These are phyloP conservation scores for Drosophila aldrichi DNA, from an alignment of 2,888 invertebrate genomes.

Conservation along the genomic window DNA sequence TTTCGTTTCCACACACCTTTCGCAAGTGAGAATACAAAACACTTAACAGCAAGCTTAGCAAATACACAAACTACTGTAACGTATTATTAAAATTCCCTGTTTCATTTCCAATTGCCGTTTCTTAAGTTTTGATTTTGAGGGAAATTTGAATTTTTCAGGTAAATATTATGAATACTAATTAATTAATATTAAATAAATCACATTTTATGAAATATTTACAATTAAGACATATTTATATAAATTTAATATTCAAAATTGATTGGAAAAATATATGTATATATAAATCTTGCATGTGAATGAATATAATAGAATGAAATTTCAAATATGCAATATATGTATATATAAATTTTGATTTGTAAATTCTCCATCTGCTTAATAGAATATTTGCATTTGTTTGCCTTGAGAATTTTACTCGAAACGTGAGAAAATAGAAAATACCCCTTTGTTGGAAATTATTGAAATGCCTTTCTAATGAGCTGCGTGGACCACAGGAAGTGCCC, in stretches of 20 bases:
- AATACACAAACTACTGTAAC: slow-evolving; percentile 2
- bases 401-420: background rate
- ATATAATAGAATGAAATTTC: background rate
- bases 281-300: too few species aligned
- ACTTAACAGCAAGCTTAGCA: slow-evolving; percentile 8
- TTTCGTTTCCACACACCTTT: background rate
- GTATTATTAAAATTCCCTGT: too few species aligned
- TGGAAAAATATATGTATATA: background rate
- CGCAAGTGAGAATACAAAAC: too few species aligned
- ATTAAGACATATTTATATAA: too few species aligned
- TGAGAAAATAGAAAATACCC: slow-evolving; percentile 6
- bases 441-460: slow-evolving; percentile 1
- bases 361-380: background rate
- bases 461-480: slow-evolving; percentile 7
- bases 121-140: too few species aligned
- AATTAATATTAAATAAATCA: background rate
- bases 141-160: background rate
- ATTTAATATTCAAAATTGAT: background rate
- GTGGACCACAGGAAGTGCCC: slow-evolving; percentile 36
- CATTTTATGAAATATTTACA: background rate
- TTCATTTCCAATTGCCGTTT: too few species aligned
- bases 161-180: background rate
- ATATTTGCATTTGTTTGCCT: background rate
- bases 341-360: background rate
- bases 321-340: background rate